Evolutionary conservation across 2,113 vertebrate species (phyloP).

Genomic region (Grammomys dolichurus): DNA sequence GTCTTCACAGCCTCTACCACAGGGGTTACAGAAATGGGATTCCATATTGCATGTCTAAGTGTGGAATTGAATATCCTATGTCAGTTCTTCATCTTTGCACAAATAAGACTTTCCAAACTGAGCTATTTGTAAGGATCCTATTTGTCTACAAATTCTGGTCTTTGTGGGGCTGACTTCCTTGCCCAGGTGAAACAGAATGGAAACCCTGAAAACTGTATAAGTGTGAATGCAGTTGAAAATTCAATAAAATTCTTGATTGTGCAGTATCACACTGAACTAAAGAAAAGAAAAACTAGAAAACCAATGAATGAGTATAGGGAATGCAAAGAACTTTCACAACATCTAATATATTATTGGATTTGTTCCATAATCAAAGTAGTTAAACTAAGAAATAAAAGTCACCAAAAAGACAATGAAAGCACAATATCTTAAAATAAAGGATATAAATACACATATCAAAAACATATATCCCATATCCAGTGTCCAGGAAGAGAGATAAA

Average conservation of each 20-base stretch:
- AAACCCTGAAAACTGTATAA: neutral
- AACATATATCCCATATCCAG: neutral
- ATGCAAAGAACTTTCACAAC: neutral
- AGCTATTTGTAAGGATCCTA: neutral
- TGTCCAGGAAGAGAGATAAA: neutral
- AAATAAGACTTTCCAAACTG: neutral
- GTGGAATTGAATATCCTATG: neutral
- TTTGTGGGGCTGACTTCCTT: too few relatives aligned
- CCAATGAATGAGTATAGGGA: neutral
- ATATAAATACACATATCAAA: neutral
- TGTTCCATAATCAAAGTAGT: neutral
- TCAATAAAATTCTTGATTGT: neutral
- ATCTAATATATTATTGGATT: neutral
- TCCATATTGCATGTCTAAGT: neutral
- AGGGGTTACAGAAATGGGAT: neutral
- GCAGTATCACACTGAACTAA: neutral
- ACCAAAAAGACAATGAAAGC: neutral
- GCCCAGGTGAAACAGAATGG: neutral
- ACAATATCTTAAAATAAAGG: neutral
- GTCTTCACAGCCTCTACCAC: neutral
- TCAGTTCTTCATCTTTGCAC: neutral
- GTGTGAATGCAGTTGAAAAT: neutral
- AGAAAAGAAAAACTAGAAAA: neutral
- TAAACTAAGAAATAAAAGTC: neutral
- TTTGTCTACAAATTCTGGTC: too few relatives aligned